Evolutionary conservation across 2,888 invertebrate genomes (phyloP).

Genomic region (Pterostichus madidus): DNA sequence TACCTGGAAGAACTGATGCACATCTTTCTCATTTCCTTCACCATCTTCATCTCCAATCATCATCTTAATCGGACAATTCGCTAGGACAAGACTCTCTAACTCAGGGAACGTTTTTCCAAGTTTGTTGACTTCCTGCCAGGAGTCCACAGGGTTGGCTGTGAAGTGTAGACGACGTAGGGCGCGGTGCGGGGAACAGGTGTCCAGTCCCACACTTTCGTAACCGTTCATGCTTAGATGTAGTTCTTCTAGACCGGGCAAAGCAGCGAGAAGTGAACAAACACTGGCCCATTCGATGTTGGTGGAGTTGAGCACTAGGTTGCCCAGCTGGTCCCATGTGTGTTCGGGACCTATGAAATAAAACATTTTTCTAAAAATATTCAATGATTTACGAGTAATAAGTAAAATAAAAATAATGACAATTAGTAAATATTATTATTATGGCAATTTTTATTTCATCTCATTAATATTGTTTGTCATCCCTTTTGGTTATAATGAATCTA

Average conservation of each 20-base stretch:
- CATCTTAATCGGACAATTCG: slow-evolving; percentile 88
- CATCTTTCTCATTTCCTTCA: slow-evolving; percentile 68
- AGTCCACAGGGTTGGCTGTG: slow-evolving; percentile 91
- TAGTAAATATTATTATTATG: no score
- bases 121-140: slow-evolving; percentile 91
- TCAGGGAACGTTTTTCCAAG: slow-evolving; percentile 92
- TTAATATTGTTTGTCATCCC: no score
- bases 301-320: slow-evolving; percentile 91
- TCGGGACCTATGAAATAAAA: slow-evolving; percentile 31
- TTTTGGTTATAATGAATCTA: no score
- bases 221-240: slow-evolving; percentile 95
- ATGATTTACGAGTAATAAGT: no score
- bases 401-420: no score
- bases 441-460: no score
- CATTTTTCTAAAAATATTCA: no score
- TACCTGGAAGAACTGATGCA: slow-evolving; percentile 37
- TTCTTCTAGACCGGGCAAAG: slow-evolving; percentile 91
- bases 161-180: slow-evolving; percentile 90
- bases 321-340: slow-evolving; percentile 81
- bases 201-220: slow-evolving; percentile 87
- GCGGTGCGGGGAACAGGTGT: slow-evolving; percentile 79
- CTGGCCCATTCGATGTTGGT: slow-evolving; percentile 93
- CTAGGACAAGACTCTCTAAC: slow-evolving; percentile 90
- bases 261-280: slow-evolving; percentile 86
- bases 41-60: slow-evolving; percentile 73